These are phyloP conservation scores for Numida meleagris DNA, from an alignment of 2,113 vertebrate species.

Conservation along the genomic window DNA sequence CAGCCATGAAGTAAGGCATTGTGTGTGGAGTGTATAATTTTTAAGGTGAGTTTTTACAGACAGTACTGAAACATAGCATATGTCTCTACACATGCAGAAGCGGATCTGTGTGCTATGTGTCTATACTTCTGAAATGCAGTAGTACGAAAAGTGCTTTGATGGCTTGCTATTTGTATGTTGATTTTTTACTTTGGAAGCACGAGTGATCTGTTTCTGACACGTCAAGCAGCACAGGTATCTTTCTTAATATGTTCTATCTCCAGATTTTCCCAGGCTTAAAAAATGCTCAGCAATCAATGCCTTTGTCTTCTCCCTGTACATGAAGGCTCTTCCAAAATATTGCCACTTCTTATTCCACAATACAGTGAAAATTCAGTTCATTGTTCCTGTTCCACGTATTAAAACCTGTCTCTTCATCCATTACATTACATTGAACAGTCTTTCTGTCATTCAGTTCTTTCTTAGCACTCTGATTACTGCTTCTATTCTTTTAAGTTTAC, in stretches of 20 bases:
- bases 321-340: not conserved
- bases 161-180: not conserved
- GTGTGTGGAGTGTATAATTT: rapidly evolving
- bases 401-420: not conserved
- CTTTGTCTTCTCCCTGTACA: not conserved
- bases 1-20: not conserved
- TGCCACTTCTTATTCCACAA: not conserved
- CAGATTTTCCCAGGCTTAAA: not conserved
- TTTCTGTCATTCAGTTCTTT: not conserved
- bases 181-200: not conserved
- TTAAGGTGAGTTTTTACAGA: not conserved
- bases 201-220: not conserved
- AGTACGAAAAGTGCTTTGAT: not conserved
- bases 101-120: not conserved
- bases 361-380: not conserved
- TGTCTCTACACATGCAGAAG: not conserved
- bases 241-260: not conserved
- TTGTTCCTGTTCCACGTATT: not conserved
- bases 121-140: not conserved
- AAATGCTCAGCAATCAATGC: not conserved
- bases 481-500: not conserved
- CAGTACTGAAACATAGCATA: not conserved
- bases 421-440: not conserved
- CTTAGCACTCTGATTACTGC: not conserved
- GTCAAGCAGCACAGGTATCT: not conserved